A percentile compares a stretch with the other conserved stretches of the same genome.
Evolutionary conservation across 2,113 vertebrate genomes (phyloP).

Genomic region (Bagarius yarrelli): DNA sequence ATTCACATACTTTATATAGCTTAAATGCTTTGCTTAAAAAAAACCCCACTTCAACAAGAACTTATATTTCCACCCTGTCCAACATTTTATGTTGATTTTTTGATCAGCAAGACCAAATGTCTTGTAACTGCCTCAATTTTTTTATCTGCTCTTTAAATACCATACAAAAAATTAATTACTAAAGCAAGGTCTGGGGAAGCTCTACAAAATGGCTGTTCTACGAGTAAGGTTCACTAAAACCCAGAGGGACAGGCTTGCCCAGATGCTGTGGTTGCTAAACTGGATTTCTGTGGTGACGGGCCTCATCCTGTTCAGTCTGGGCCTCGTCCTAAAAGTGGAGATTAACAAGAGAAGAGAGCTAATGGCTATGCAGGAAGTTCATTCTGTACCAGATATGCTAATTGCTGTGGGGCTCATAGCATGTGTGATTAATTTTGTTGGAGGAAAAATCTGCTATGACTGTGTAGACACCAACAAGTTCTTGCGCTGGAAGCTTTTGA

Average conservation of each 20-base stretch:
- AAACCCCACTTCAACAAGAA: not conserved
- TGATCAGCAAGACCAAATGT: not conserved
- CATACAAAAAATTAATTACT: not conserved
- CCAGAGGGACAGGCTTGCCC: slow-evolving; percentile 78
- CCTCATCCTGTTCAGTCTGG: slow-evolving; percentile 77
- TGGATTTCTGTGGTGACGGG: slow-evolving; percentile 83
- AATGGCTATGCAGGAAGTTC: slow-evolving; percentile 75
- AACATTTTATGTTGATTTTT: not conserved
- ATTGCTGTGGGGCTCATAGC: slow-evolving; percentile 81
- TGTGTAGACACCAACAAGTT: slow-evolving; percentile 81
- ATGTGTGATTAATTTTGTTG: slow-evolving; percentile 84
- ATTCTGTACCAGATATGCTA: slow-evolving; percentile 79
- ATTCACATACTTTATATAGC: too few relatives aligned
- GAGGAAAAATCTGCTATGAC: slow-evolving; percentile 86
- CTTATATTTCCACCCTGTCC: not conserved
- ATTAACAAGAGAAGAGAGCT: slow-evolving; percentile 80
- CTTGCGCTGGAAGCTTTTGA: slow-evolving; percentile 82
- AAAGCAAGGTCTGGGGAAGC: not conserved
- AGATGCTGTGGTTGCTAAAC: slow-evolving; percentile 85
- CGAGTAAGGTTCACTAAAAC: slow-evolving; percentile 82
- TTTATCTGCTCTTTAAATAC: not conserved
- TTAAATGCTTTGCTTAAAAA: not conserved
- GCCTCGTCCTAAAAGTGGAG: slow-evolving; percentile 82
- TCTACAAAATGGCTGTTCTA: slow-evolving; percentile 76
- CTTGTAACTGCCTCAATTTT: not conserved